These are phyloP conservation scores for Caenorhabditis uteleia DNA, from an alignment of 2,888 invertebrate species.

Conservation along the genomic window DNA sequence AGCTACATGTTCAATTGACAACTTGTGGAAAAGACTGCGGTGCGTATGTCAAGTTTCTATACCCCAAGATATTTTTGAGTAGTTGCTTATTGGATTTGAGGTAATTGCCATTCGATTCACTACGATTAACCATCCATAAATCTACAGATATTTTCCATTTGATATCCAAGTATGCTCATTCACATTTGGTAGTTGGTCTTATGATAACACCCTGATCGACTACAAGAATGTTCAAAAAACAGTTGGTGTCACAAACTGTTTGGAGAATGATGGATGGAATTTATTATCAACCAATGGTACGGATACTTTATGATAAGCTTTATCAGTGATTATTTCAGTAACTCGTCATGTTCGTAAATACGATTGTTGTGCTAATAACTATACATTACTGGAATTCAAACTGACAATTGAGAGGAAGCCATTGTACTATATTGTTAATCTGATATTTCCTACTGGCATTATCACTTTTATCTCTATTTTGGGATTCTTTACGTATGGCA, in stretches of 20 bases:
- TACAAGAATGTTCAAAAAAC: not conserved
- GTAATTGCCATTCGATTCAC: too few species aligned
- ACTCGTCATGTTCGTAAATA: too few species aligned
- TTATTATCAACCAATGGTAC: not conserved
- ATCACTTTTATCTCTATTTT: conserved; percentile 67
- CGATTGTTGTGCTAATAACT: conserved; percentile 4
- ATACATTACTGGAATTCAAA: not conserved
- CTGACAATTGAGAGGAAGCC: conserved; percentile 12
- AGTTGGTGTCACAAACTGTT: not conserved
- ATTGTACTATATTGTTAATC: conserved; percentile 51
- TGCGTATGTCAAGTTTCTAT: not conserved
- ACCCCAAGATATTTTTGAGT: not conserved
- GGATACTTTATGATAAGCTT: too few species aligned
- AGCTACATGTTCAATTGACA: not conserved
- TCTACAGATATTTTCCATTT: conserved; percentile 8
- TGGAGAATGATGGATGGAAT: not conserved
- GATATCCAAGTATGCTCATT: conserved; percentile 1
- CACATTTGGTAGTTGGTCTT: conserved; percentile 6
- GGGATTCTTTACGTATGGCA: conserved; percentile 67
- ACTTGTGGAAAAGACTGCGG: not conserved
- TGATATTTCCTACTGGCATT: conserved; percentile 70
- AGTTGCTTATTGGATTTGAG: conserved; percentile 1
- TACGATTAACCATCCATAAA: too few species aligned
- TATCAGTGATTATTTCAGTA: too few species aligned
- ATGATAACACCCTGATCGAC: conserved; percentile 2